Conservation (phyloP, 2,797 vertebrate species). For the Lycodopsis pacificus region DNA sequence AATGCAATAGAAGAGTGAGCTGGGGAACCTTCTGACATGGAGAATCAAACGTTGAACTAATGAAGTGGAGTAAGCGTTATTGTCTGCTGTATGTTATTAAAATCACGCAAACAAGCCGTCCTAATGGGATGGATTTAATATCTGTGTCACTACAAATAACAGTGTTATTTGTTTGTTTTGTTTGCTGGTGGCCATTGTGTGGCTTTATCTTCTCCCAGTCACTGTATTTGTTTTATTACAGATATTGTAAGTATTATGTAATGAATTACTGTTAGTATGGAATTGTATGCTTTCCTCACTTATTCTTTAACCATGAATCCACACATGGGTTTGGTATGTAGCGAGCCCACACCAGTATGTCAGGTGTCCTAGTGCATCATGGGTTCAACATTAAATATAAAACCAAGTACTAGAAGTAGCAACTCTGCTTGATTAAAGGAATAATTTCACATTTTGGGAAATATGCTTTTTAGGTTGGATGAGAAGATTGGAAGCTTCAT, state of each 20-base stretch:
- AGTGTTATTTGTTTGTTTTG: conserved; percentile 62
- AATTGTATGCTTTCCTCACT: conserved; percentile 36
- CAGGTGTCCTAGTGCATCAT: conserved; percentile 12
- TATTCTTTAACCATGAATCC: conserved; percentile 1
- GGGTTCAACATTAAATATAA: conserved; percentile 4
- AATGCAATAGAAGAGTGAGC: conserved; percentile 66
- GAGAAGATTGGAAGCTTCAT: neutral
- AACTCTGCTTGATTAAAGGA: conserved; percentile 7
- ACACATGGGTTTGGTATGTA: conserved; percentile 32
- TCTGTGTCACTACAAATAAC: conserved; percentile 71
- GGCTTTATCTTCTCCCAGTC: conserved; percentile 54
- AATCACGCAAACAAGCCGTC: conserved; percentile 48
- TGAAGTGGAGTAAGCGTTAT: conserved; percentile 42
- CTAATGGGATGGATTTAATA: conserved; percentile 31
- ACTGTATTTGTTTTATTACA: conserved; percentile 62
- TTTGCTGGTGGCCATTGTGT: conserved; percentile 70
- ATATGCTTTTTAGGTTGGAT: neutral
- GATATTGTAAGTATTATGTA: conserved; percentile 54
- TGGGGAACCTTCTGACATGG: conserved; percentile 66
- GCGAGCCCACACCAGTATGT: neutral
- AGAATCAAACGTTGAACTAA: conserved; percentile 39
- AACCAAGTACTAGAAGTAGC: neutral
- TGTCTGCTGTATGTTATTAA: conserved; percentile 48
- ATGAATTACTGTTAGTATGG: conserved; percentile 53
- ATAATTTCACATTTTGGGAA: conserved; percentile 5